Evolutionary conservation across 2,797 vertebrate genomes (phyloP), one percentile per base, ranked within the genome.

Genomic region (Oceanodroma leucorhoa): DNA sequence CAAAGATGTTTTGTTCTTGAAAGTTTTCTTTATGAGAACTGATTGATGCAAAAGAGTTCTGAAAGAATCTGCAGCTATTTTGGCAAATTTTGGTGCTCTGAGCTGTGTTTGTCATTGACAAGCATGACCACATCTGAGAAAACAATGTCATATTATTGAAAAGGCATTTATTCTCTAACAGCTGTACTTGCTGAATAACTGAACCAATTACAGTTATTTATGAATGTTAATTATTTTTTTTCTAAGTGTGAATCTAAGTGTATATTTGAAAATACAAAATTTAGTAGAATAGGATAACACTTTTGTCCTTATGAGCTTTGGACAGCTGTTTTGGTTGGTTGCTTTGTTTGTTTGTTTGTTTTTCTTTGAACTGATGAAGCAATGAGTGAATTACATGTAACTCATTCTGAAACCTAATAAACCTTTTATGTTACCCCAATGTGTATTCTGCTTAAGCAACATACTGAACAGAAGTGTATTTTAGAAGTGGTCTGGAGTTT

Each of bases 351-450:
- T 1, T 55, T 70, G 34, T 22, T 66, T 73, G n/a, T n/a, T 84
- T 75, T 34, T 22, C 38, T 60, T 91, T 78, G n/a, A 95, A 77
- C 29, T 61, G 46, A 60, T 92, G 32, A 83, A 92, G 43, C 36
- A 58, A 46, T 43, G 50, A 72, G 46, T 95, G 80, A 95, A 89
- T 87, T 90, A n/a, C n/a, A 93, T 36, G 10, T 69, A 87, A 76
- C 43, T 87, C 32, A 80, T 85, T 77, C 83, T 78, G 90, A 95
- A 84, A 73, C 5, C 64, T 90, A 89, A 87, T 90, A 95, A 90
- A 87, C 62, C 3, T 93, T 92, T 95, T 92, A 60, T 89, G 73
- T 53, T 66, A 64, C 67, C 58, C 60, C 55, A 36, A 22, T 32
- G 71, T 76, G 48, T 66, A 76, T 90, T 80, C 46, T 90, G 21